Evolutionary conservation across 2,113 vertebrate genomes (phyloP).

Genomic region (Cromileptes altivelis): DNA sequence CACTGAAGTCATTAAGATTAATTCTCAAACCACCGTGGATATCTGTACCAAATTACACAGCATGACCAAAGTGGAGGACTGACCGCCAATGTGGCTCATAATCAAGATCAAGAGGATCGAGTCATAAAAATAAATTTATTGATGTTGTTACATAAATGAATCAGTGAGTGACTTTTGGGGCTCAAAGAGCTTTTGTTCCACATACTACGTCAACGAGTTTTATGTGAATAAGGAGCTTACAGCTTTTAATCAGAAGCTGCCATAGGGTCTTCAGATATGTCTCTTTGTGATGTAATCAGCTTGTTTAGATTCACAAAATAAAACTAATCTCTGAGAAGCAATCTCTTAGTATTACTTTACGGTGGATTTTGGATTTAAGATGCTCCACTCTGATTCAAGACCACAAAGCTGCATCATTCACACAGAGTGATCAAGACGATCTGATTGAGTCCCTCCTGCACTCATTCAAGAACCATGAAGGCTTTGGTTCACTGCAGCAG

Average conservation of each 20-base stretch:
- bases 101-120: background rate
- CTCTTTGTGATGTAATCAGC: conserved; percentile 21
- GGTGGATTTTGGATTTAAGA: background rate
- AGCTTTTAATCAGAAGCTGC: background rate
- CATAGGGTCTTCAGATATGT: background rate
- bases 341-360: background rate
- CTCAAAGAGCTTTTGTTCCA: background rate
- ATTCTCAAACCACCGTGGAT: background rate
- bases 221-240: background rate
- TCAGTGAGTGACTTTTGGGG: background rate
- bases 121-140: background rate
- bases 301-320: background rate
- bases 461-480: conserved; percentile 37
- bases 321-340: background rate
- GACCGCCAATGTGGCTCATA: background rate
- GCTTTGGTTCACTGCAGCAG: conserved; percentile 71
- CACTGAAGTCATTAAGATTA: background rate
- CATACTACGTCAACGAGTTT: background rate
- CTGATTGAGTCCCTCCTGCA: conserved; percentile 6
- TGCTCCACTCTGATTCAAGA: background rate
- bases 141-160: background rate
- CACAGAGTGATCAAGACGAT: conserved; percentile 20
- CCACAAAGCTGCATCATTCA: background rate
- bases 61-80: background rate
- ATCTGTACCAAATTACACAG: background rate